phyloP scores from a whole-genome alignment of 2,113 vertebrate species.

The Suricata suricatta region DNA sequence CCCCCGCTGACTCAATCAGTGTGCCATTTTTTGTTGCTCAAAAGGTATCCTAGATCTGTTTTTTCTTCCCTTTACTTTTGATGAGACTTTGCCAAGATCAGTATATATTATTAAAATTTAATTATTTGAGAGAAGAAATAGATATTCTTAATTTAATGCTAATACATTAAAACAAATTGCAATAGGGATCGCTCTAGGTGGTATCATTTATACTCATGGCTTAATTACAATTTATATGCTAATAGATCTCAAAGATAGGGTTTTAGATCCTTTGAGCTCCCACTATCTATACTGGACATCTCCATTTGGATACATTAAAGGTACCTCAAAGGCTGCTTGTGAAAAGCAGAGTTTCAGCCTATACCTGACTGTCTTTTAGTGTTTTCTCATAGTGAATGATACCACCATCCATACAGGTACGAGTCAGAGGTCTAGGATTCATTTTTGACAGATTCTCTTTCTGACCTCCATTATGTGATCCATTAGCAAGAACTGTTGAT shows the following conservation, averaged over 20 bases:
- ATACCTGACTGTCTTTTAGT: not conserved
- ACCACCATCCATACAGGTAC: not conserved
- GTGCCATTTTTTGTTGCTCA: not conserved
- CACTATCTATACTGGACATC: not conserved
- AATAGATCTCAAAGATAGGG: not conserved
- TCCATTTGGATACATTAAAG: not conserved
- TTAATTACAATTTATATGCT: not conserved
- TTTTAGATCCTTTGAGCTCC: not conserved
- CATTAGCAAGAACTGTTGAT: not conserved
- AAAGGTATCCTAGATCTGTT: not conserved
- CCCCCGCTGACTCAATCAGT: not conserved
- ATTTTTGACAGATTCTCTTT: not conserved
- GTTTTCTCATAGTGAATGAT: not conserved
- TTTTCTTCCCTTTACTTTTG: not conserved
- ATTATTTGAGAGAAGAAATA: not conserved
- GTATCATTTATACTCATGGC: not conserved
- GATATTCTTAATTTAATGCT: not conserved
- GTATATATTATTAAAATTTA: not conserved
- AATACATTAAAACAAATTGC: not conserved
- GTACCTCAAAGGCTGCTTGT: not conserved
- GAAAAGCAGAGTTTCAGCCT: not conserved
- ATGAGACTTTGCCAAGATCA: not conserved
- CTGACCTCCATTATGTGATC: not conserved
- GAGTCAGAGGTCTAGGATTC: not conserved
- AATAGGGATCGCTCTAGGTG: not conserved